A percentile compares a stretch with the other conserved stretches of the same genome.
Evolutionary conservation across 2,797 vertebrate species (phyloP).

Genomic region (Sciaenops ocellatus): DNA sequence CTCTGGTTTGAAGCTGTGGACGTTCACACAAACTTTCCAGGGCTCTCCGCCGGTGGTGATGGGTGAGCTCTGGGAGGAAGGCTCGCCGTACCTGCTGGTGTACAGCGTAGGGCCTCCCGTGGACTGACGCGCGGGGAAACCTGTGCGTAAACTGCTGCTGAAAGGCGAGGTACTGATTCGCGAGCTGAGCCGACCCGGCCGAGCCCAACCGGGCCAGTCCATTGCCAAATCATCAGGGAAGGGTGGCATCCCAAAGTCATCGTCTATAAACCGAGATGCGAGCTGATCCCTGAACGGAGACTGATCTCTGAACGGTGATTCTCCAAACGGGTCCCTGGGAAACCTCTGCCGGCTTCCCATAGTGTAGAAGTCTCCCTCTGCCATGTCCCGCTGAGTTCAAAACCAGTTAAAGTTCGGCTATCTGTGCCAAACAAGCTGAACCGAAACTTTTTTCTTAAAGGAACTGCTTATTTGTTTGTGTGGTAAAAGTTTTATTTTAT

Average conservation of each 20-base stretch:
- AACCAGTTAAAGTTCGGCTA: slow-evolving; percentile 14
- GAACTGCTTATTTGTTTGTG: not conserved
- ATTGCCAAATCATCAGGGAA: slow-evolving; percentile 93
- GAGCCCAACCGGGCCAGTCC: slow-evolving; percentile 96
- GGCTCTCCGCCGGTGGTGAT: slow-evolving; percentile 89
- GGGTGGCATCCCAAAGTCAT: slow-evolving; percentile 93
- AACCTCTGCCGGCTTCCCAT: slow-evolving; percentile 89
- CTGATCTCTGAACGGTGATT: slow-evolving; percentile 76
- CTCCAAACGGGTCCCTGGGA: slow-evolving; percentile 89
- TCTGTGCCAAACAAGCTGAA: not conserved
- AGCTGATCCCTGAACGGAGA: slow-evolving; percentile 90
- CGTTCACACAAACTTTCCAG: slow-evolving; percentile 99
- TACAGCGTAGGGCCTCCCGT: slow-evolving; percentile 83
- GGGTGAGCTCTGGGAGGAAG: slow-evolving; percentile 85
- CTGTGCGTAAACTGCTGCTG: slow-evolving; percentile 86
- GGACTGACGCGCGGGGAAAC: slow-evolving; percentile 84
- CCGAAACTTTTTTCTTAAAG: not conserved
- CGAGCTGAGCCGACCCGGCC: slow-evolving; percentile 82
- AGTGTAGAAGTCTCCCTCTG: slow-evolving; percentile 87
- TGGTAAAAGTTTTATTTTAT: slow-evolving; percentile 27
- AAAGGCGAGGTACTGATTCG: slow-evolving; percentile 89
- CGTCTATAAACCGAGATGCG: slow-evolving; percentile 92
- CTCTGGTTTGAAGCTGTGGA: slow-evolving; percentile 96
- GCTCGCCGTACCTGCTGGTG: slow-evolving; percentile 86
- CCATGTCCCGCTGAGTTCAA: slow-evolving; percentile 73